phyloP scores from a whole-genome alignment of 1,140 invertebrate species.

The Solenopsis fugax region DNA sequence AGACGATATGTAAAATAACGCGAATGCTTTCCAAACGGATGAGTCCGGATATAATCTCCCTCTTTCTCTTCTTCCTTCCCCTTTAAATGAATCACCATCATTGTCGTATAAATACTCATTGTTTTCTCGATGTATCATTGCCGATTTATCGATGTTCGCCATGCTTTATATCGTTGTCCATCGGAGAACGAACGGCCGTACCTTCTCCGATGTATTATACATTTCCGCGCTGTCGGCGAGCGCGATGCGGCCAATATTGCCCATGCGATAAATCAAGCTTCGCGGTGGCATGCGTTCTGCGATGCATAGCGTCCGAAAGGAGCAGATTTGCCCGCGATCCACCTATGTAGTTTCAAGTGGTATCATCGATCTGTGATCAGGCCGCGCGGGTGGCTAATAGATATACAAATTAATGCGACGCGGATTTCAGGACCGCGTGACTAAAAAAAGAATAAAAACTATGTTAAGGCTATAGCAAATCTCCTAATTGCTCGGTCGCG shows the following conservation, averaged over 20 bases:
- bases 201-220: slow-evolving; percentile 29
- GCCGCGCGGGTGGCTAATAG: not conserved
- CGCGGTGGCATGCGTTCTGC: not conserved
- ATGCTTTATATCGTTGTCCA: slow-evolving; percentile 3
- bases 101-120: slow-evolving; percentile 38
- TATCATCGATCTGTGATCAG: not conserved
- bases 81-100: slow-evolving; percentile 34
- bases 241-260: slow-evolving; percentile 50
- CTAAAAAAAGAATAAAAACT: not conserved
- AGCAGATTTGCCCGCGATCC: not conserved
- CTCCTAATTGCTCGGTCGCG: not conserved
- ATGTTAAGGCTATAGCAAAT: slow-evolving; percentile 12
- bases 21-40: not conserved
- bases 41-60: not conserved
- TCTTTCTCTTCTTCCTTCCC: not conserved
- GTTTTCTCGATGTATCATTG: slow-evolving; percentile 48
- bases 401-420: not conserved
- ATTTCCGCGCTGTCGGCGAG: slow-evolving; percentile 35
- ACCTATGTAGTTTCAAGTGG: not conserved
- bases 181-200: slow-evolving; percentile 10
- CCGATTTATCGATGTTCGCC: slow-evolving; percentile 20
- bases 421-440: not conserved
- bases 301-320: not conserved
- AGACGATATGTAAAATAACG: not conserved
- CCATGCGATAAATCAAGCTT: slow-evolving; percentile 33